phyloP scores from a whole-genome alignment of 2,797 vertebrate genomes.

The Malurus splendens region DNA sequence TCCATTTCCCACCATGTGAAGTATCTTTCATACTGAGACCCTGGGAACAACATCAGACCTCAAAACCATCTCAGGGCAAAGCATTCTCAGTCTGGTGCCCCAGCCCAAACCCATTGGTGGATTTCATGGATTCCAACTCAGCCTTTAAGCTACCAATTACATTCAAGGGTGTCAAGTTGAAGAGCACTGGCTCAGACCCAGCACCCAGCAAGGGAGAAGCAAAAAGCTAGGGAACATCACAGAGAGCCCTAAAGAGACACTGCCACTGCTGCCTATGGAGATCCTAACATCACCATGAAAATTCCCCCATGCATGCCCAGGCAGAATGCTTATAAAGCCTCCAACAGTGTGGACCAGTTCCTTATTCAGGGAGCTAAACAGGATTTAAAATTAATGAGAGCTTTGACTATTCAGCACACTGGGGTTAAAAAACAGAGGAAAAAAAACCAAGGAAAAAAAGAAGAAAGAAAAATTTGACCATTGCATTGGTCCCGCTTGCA shows the following conservation, averaged over 20 bases:
- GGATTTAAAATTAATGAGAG: neutral
- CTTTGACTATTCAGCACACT: neutral
- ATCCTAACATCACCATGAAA: neutral
- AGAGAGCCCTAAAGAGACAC: neutral
- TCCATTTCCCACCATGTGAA: neutral
- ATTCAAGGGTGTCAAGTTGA: neutral
- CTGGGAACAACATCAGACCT: neutral
- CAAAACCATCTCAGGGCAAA: neutral
- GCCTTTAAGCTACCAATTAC: neutral
- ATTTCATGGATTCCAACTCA: neutral
- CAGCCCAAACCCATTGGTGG: accelerated
- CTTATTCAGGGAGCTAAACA: neutral
- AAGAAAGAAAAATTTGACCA: neutral
- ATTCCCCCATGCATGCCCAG: neutral
- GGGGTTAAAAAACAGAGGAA: neutral
- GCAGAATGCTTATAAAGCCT: neutral
- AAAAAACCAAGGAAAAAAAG: accelerated
- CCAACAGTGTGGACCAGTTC: accelerated
- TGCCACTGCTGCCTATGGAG: neutral
- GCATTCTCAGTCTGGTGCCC: neutral
- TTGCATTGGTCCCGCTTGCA: neutral
- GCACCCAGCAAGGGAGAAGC: neutral
- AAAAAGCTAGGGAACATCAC: neutral
- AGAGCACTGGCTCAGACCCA: neutral
- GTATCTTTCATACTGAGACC: neutral